Evolutionary conservation across 2,113 vertebrate species (phyloP).

Genomic region (Chaenocephalus aceratus): DNA sequence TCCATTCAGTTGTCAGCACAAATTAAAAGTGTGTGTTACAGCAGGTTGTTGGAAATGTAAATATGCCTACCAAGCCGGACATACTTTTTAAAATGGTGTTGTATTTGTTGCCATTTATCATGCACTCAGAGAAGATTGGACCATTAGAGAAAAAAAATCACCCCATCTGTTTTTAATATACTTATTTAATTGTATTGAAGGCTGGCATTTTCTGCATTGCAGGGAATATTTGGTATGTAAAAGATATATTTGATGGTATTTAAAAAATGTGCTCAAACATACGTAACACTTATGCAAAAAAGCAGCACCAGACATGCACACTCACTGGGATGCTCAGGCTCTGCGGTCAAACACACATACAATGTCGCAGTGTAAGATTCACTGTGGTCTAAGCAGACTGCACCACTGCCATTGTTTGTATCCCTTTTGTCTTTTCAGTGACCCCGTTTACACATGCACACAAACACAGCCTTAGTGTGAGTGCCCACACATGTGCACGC

Average conservation of each 20-base stretch:
- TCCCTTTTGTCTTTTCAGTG: slow-evolving; percentile 75
- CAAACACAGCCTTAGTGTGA: slow-evolving; percentile 27
- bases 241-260: slow-evolving; percentile 31
- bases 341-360: slow-evolving; percentile 58
- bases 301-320: slow-evolving; percentile 44
- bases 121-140: slow-evolving; percentile 65
- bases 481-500: slow-evolving; percentile 42
- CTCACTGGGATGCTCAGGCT: slow-evolving; percentile 42
- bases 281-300: slow-evolving; percentile 32
- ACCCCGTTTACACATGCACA: slow-evolving; percentile 55
- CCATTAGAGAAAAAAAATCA: slow-evolving; percentile 60
- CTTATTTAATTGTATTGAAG: neutral
- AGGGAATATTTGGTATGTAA: slow-evolving; percentile 18
- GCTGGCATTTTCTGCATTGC: slow-evolving; percentile 37
- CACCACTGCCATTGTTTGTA: slow-evolving; percentile 68
- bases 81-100: slow-evolving; percentile 51
- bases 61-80: neutral
- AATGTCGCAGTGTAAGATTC: slow-evolving; percentile 44
- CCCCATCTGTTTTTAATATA: slow-evolving; percentile 65
- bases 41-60: slow-evolving; percentile 10
- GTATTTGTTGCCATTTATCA: slow-evolving; percentile 68
- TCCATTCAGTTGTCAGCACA: neutral
- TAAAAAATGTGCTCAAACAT: slow-evolving; percentile 27
- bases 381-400: slow-evolving; percentile 64
- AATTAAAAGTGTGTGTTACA: neutral